phyloP scores from a whole-genome alignment of 2,113 vertebrate genomes.

The Eulemur macaco region DNA sequence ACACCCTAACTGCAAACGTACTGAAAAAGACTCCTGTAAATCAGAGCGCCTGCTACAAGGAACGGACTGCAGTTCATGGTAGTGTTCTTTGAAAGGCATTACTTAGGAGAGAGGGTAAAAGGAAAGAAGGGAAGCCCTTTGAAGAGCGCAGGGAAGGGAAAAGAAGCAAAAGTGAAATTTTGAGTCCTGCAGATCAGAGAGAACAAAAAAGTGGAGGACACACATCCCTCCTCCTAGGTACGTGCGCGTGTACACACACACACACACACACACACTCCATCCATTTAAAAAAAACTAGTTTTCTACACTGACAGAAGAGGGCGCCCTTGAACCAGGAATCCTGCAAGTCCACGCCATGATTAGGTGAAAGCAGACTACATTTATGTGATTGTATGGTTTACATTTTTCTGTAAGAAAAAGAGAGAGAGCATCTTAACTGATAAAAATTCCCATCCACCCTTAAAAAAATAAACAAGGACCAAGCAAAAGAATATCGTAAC shows the following conservation, averaged over 20 bases:
- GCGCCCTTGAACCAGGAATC: neutral
- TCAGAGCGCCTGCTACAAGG: neutral
- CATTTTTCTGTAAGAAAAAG: neutral
- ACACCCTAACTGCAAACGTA: neutral
- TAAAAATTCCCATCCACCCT: neutral
- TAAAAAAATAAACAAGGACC: neutral
- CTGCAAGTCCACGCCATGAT: neutral
- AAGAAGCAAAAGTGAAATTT: neutral
- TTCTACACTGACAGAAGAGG: conserved; percentile 28
- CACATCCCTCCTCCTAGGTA: neutral
- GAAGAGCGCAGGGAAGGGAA: neutral
- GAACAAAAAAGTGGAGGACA: neutral
- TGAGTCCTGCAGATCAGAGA: neutral
- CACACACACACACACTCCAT: neutral
- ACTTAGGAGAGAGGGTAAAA: neutral
- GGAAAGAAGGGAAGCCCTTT: neutral
- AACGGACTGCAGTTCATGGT: neutral
- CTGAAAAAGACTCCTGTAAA: neutral
- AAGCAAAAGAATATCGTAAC: neutral
- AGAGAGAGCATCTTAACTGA: neutral
- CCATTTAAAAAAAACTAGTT: neutral
- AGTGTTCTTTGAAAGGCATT: neutral
- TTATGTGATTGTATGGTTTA: neutral
- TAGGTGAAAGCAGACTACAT: neutral
- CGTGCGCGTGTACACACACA: neutral